Evolutionary conservation across 2,888 invertebrate species (phyloP).

Genomic region (Drosophila aldrichi): DNA sequence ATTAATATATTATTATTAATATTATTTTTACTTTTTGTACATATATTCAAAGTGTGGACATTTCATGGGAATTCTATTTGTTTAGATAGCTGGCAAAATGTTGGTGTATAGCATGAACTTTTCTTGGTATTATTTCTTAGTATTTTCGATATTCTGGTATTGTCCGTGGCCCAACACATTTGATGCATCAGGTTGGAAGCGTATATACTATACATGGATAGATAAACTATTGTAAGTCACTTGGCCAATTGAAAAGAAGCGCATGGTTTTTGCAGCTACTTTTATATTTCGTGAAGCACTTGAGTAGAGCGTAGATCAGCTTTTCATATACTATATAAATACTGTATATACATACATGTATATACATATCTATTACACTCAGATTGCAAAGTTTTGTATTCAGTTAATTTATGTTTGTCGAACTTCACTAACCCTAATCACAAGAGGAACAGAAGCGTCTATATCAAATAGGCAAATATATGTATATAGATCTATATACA

Average conservation of each 20-base stretch:
- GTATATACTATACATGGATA: slow-evolving; percentile 24
- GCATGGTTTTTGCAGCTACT: slow-evolving; percentile 49
- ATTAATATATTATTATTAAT: neutral
- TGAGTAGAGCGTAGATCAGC: slow-evolving; percentile 28
- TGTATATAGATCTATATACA: slow-evolving; percentile 22
- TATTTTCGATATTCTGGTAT: slow-evolving; percentile 41
- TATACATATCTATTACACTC: slow-evolving; percentile 26
- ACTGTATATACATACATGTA: slow-evolving; percentile 7
- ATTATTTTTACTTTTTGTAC: slow-evolving; percentile 25
- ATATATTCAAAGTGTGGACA: slow-evolving; percentile 41
- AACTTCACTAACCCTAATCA: slow-evolving; percentile 71
- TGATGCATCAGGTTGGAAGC: slow-evolving; percentile 66
- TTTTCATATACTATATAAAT: slow-evolving; percentile 22
- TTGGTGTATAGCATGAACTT: slow-evolving; percentile 9
- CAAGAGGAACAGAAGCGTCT: slow-evolving; percentile 78
- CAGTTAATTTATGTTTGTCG: slow-evolving; percentile 22
- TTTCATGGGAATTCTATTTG: slow-evolving; percentile 13
- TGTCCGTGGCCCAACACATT: slow-evolving; percentile 71
- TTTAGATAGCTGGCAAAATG: slow-evolving; percentile 30
- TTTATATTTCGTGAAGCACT: slow-evolving; percentile 42
- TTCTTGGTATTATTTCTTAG: neutral
- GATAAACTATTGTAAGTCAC: slow-evolving; percentile 62
- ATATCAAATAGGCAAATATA: slow-evolving; percentile 52
- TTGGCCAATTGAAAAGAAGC: slow-evolving; percentile 55
- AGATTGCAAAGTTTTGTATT: slow-evolving; percentile 24